Evolutionary conservation across 2,888 invertebrate genomes (phyloP), one percentile per base, ranked within the genome.

Genomic region (Dinocampus coccinellae): DNA sequence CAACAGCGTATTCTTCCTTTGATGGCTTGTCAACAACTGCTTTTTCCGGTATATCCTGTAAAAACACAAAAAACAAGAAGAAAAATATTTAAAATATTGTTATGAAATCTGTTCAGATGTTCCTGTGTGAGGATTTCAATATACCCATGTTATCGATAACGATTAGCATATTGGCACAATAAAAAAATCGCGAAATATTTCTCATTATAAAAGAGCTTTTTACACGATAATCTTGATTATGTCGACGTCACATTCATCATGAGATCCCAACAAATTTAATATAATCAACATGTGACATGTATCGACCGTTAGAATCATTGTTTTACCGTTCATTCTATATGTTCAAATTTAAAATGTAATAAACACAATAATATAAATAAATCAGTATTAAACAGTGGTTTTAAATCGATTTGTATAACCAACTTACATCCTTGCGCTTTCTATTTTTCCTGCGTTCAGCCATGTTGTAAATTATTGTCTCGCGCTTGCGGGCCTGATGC

Each of bases 1-100:
- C 99, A 58, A 99, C 92, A 0, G 93, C 91, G 87, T 96, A 97
- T 87, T 99, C 98, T 72, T 97, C 95, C 87, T 97, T 97, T 0
- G 94, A 90, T 0, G 95, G 93, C 88, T 95, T 95, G 72, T 94
- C 93, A 0, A 90, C 89, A 26, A 89, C 87, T 74, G 90, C 89
- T 75, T 90, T 88, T 9, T 78, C 69, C 10, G 88, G 83, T 81
- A 88, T 87, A 76, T 90, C 89, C 89, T 90, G 78, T 72, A 75
- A 74, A 34, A 36, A 36, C 20, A 39, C 10, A n/a, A 61, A 61
- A 29, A 64, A 52, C 52, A n/a, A 47, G 10, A 29, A 7, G 0
- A n/a, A 29, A 57, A 57, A 13, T 60, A 60, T 20, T 4, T 9
- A 60, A 36, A 16, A 62, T 33, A 57, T 42, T 16, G 34, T 52